Percentiles rank a stretch among this genome's conserved stretches.
These are phyloP conservation scores for Pocillopora verrucosa DNA, from an alignment of 64 coral and sea anemone species.

Conservation along the genomic window DNA sequence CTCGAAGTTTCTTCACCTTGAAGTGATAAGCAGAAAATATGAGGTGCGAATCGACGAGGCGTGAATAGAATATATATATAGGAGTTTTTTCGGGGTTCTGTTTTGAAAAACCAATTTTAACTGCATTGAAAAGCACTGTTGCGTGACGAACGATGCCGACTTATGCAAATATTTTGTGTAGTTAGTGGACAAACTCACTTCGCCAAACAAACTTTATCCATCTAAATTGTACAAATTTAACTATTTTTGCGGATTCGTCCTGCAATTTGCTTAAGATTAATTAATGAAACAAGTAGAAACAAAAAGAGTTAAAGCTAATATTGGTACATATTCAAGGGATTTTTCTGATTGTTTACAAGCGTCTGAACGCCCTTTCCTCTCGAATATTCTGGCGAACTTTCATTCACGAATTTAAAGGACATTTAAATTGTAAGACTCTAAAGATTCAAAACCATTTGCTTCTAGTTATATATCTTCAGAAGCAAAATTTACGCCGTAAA, in stretches of 20 bases:
- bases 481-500: not conserved
- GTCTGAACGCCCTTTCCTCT: slow-evolving; percentile 21
- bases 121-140: slow-evolving; percentile 1
- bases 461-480: not conserved
- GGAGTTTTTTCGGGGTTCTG: too few relatives aligned
- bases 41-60: too few relatives aligned
- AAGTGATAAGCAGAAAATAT: too few relatives aligned
- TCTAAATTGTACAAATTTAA: not conserved
- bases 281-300: too few relatives aligned
- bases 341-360: not conserved
- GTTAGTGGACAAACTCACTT: not conserved
- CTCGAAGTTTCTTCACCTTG: too few relatives aligned
- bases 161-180: not conserved
- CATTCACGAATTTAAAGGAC: not conserved
- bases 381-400: slow-evolving; percentile 1
- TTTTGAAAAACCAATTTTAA: not conserved
- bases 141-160: not conserved
- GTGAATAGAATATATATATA: too few relatives aligned
- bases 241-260: not conserved
- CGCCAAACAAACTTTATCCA: not conserved
- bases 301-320: not conserved
- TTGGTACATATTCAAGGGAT: not conserved
- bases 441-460: not conserved
- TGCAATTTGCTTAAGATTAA: too few relatives aligned
- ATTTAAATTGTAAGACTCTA: not conserved